Base-by-base conservation (phyloP, 2,797 vertebrate species). In the Cuculus canorus region DNA sequence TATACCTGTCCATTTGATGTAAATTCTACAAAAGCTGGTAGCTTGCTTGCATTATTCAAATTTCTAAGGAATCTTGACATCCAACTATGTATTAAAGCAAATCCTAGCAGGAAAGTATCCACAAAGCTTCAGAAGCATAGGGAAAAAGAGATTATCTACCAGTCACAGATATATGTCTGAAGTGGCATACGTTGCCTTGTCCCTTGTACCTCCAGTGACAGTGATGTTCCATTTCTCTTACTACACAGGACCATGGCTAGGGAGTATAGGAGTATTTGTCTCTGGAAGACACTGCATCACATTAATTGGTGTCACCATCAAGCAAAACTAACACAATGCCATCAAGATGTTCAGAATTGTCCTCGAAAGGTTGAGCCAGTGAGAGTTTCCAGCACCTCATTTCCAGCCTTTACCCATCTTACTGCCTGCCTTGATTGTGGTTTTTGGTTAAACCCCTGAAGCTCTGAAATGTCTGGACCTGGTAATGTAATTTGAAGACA, bases 141-240 rank as follows among this genome's bases (percentile, higher is more conserved):
- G 0, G 2, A 14, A 57, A 69, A 90, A 65, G 27, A 33, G 9
- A 0, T 35, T 84, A 16, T 7, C 10, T n/a, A 4, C 11, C 30
- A 28, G 3, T 64, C 75, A n/a, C 2, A 4, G 15, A 15, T 80
- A 7, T 21, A 66, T 39, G 27, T 43, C 48, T 50, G 7, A 75
- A 64, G 17, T 13, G 28, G 7, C 27, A 53, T 18, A 17, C 60
- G 56, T 66, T 84, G 41, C 30, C 24, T 68, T 60, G n/a, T 14
- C 14, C 33, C 84, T 75, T 66, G 25, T 54, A 41, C 7, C 4
- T 14, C 10, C 12, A 82, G 2, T 39, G 41, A 47, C 24, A 65
- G 19, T 9, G 17, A 24, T 2, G 4, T 47, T 81, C 69, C 8
- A 52, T 52, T 87, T 70, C 65, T 3, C 0, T 53, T 66, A 28